These are phyloP conservation scores for Tachina grossa DNA, from an alignment of 2,888 invertebrate genomes.

Conservation along the genomic window DNA sequence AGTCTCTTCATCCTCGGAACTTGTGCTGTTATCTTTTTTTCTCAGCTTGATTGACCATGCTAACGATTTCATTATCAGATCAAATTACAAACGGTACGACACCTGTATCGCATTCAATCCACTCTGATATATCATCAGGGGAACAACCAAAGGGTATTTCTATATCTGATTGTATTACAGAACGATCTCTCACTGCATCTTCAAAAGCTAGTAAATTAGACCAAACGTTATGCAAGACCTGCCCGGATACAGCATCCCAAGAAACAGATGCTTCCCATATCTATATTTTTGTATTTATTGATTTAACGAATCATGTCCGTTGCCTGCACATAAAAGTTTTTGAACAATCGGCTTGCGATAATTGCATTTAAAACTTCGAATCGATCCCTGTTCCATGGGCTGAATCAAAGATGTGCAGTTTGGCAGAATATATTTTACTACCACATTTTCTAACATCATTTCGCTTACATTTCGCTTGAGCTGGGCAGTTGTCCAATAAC, in stretches of 20 bases:
- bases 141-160: too few relatives aligned
- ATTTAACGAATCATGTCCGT: too few relatives aligned
- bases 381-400: too few relatives aligned
- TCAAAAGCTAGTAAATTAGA: conserved; percentile 22
- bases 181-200: not conserved
- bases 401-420: too few relatives aligned
- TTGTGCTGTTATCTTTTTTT: conserved; percentile 4
- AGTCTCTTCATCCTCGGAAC: too few relatives aligned
- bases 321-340: too few relatives aligned
- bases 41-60: conserved; percentile 11
- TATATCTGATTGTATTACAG: not conserved
- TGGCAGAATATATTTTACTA: too few relatives aligned
- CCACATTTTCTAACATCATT: too few relatives aligned
- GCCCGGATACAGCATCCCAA: not conserved
- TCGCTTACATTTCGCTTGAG: too few relatives aligned
- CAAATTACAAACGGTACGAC: not conserved
- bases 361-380: too few relatives aligned
- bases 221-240: not conserved
- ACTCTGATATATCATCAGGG: not conserved
- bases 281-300: conserved; percentile 4
- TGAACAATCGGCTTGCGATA: too few relatives aligned
- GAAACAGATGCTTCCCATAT: conserved; percentile 15
- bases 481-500: too few relatives aligned
- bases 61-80: conserved; percentile 13
- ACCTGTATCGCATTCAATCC: not conserved